Base-by-base conservation (phyloP, 1,140 invertebrate species). In the Copidosoma floridanum region DNA sequence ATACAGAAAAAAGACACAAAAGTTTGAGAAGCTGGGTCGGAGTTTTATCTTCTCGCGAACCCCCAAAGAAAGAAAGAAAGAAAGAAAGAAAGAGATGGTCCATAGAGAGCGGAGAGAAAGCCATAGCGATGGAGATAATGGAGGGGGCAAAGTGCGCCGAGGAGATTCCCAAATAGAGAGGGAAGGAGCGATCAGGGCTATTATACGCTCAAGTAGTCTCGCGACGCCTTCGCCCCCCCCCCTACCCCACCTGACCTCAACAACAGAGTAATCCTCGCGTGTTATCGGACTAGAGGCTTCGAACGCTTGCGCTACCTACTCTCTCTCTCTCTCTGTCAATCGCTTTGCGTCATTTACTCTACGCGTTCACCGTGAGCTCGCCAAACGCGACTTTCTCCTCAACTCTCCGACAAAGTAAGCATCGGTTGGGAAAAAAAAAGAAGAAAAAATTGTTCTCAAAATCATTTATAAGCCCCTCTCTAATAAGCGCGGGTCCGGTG, bases 121-220 rank as follows among this genome's bases (percentile, higher is more conserved):
- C 14, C 60, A 57, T n/a, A 59, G 18, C 24, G 24, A 10, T 46
- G 11, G 12, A 38, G 40, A 14, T n/a, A n/a, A n/a, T n/a, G n/a
- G n/a, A n/a, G n/a, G 32, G 12, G 14, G 26, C 11, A 44, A 69
- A 69, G 65, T 67, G 62, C 69, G 68, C 64, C 65, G 60, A 68
- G 59, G n/a, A n/a, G n/a, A n/a, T n/a, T n/a, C n/a, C n/a, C n/a
- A n/a, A n/a, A n/a, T n/a, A n/a, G n/a, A n/a, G n/a, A n/a, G n/a
- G n/a, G n/a, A n/a, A n/a, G 64, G 57, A 60, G 67, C 66, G 67
- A 65, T 68, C 70, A 73, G 75, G 73, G 71, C 73, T 73, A 79
- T 78, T 77, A 77, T 70, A 77, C 67, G 73, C 71, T 73, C 68
- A 72, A 78, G 66, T 73, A 71, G 68, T 70, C 61, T 53, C 66